Conservation (phyloP, 2,113 vertebrate species). For the Lycocorax pyrrhopterus region DNA sequence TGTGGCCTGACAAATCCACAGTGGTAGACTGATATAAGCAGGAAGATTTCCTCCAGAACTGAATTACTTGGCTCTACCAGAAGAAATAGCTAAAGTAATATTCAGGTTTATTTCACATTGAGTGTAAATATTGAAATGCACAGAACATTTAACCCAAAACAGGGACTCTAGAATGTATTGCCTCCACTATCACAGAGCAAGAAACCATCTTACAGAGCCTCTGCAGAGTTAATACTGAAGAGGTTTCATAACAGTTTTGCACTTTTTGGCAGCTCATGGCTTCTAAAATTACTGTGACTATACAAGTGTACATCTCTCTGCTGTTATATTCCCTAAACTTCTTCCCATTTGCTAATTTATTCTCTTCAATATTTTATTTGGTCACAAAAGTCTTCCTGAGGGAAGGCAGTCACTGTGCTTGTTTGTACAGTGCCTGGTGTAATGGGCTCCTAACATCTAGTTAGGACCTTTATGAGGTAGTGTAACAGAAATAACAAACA, state of each 20-base stretch:
- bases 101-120: not conserved
- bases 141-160: not conserved
- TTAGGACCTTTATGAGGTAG: not conserved
- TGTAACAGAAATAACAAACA: conserved; percentile 13
- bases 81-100: not conserved
- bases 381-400: not conserved
- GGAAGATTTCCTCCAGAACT: not conserved
- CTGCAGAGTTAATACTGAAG: not conserved
- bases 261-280: not conserved
- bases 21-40: not conserved
- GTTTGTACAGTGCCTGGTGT: not conserved
- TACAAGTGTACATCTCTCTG: not conserved
- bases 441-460: not conserved
- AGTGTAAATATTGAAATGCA: not conserved
- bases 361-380: not conserved
- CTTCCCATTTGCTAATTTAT: not conserved
- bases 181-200: not conserved
- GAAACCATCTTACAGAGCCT: not conserved
- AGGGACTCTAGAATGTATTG: not conserved
- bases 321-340: not conserved
- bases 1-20: not conserved
- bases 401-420: not conserved
- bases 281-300: not conserved
- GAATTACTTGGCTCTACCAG: not conserved
- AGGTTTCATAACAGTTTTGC: not conserved